A percentile compares a stretch with the other conserved stretches of the same genome.
Evolutionary conservation across 1,140 invertebrate genomes (phyloP).

Genomic region (Drosophila ananassae): DNA sequence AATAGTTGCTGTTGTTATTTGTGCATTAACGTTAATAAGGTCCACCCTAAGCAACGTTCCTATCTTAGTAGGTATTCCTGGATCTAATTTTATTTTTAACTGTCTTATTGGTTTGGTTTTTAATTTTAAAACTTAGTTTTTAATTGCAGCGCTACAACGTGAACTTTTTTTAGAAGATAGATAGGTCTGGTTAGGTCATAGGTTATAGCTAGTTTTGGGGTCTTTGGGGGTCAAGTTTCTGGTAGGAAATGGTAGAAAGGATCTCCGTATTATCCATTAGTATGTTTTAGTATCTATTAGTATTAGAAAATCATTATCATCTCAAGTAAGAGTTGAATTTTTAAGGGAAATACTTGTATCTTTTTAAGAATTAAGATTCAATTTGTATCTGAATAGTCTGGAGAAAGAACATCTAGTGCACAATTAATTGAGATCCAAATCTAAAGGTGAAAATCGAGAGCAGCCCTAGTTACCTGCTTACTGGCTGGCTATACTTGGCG

Average conservation of each 20-base stretch:
- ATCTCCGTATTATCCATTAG: slow-evolving; percentile 36
- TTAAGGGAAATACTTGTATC: neutral
- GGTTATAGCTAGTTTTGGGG: slow-evolving; percentile 11
- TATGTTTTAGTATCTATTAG: neutral
- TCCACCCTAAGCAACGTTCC: slow-evolving; percentile 56
- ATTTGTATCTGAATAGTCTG: slow-evolving; percentile 1
- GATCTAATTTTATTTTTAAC: slow-evolving; percentile 18
- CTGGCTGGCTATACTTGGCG: slow-evolving; percentile 53
- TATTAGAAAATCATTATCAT: too few species aligned
- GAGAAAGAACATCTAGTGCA: slow-evolving; percentile 33
- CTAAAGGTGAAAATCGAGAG: slow-evolving; percentile 77
- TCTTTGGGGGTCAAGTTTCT: slow-evolving; percentile 3
- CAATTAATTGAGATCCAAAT: slow-evolving; percentile 71
- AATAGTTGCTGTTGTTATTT: slow-evolving; percentile 69
- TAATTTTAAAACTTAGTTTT: neutral
- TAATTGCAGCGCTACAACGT: slow-evolving; percentile 69
- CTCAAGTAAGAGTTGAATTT: neutral
- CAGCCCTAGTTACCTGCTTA: slow-evolving; percentile 80
- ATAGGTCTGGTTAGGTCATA: slow-evolving; percentile 37
- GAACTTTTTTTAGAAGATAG: slow-evolving; percentile 56
- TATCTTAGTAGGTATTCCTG: slow-evolving; percentile 32
- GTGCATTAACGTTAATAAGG: slow-evolving; percentile 63
- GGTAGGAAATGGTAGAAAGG: slow-evolving; percentile 36
- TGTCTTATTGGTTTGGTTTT: slow-evolving; percentile 36
- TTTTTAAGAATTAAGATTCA: slow-evolving; percentile 12